Conservation (phyloP, 1,140 invertebrate genomes). For the Drosophila rufa region DNA sequence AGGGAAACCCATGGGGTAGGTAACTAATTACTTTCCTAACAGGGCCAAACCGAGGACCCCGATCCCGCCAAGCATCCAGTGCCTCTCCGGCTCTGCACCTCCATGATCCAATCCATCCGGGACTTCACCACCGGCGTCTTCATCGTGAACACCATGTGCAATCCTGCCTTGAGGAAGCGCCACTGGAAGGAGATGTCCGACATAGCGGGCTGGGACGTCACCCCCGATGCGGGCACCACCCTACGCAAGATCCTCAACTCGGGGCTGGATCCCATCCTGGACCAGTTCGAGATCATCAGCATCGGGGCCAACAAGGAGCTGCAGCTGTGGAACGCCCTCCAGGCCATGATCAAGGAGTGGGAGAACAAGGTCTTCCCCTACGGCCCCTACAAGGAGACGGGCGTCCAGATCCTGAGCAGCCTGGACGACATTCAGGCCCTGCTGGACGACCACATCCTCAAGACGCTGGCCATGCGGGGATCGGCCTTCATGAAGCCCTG, state of each 20-base stretch:
- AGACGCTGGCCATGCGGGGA: slow-evolving; percentile 95
- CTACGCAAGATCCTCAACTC: slow-evolving; percentile 93
- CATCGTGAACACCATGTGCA: slow-evolving; percentile 93
- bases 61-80: slow-evolving; percentile 91
- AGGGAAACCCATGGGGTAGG: too few relatives aligned
- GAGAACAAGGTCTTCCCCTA: slow-evolving; percentile 90
- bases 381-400: slow-evolving; percentile 91
- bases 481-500: slow-evolving; percentile 97
- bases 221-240: slow-evolving; percentile 93
- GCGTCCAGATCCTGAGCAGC: slow-evolving; percentile 91
- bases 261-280: slow-evolving; percentile 90
- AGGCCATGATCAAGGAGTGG: slow-evolving; percentile 95
- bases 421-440: slow-evolving; percentile 94
- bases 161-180: slow-evolving; percentile 92
- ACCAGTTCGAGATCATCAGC: slow-evolving; percentile 94
- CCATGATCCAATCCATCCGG: slow-evolving; percentile 90
- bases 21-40: slow-evolving; percentile 10
- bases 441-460: slow-evolving; percentile 95
- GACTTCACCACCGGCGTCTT: slow-evolving; percentile 93
- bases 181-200: slow-evolving; percentile 97
- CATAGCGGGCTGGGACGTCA: slow-evolving; percentile 92
- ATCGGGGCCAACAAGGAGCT: slow-evolving; percentile 95
- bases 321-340: slow-evolving; percentile 91
- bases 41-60: slow-evolving; percentile 91
- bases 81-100: slow-evolving; percentile 90